Percentiles rank a stretch among this genome's conserved stretches.
Conservation (phyloP, 2,888 invertebrate genomes). For the Argyresthia albistria region DNA sequence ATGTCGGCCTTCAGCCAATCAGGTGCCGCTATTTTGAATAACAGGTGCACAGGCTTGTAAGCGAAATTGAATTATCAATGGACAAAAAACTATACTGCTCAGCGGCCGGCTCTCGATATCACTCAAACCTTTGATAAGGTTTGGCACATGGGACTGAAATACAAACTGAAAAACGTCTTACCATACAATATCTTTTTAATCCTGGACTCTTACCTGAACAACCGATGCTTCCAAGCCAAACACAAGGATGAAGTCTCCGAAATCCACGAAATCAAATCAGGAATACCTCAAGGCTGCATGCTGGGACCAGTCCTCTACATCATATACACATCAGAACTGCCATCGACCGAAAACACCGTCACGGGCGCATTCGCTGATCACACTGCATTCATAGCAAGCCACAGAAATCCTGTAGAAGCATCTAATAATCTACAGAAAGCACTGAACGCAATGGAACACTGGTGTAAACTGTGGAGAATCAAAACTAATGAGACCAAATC, state of each 20-base stretch:
- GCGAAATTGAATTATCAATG: constrained; percentile 8
- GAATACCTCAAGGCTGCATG: constrained; percentile 1
- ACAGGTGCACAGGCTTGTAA: constrained; percentile 12
- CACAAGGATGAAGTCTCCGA: not conserved
- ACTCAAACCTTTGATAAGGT: constrained; percentile 17
- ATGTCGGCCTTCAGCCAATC: too few relatives aligned
- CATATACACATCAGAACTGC: not conserved
- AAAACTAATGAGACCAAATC: constrained; percentile 2
- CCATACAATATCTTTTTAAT: not conserved
- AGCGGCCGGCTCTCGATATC: constrained; percentile 13
- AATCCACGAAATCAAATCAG: not conserved
- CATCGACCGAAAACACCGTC: not conserved
- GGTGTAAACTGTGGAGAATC: constrained; percentile 4
- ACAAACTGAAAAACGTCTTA: constrained; percentile 12
- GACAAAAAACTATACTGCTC: constrained; percentile 14
- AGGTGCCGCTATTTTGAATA: too few relatives aligned
- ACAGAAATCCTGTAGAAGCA: not conserved
- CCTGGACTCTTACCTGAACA: not conserved
- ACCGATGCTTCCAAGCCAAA: constrained; percentile 1
- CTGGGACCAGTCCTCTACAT: not conserved
- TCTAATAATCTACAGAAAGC: not conserved
- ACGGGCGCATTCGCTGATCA: not conserved
- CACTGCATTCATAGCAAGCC: not conserved
- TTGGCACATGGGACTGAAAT: constrained; percentile 13
- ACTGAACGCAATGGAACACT: constrained; percentile 2